Evolutionary conservation across 2,888 invertebrate species (phyloP).

Genomic region (Sclerodermus sp.): DNA sequence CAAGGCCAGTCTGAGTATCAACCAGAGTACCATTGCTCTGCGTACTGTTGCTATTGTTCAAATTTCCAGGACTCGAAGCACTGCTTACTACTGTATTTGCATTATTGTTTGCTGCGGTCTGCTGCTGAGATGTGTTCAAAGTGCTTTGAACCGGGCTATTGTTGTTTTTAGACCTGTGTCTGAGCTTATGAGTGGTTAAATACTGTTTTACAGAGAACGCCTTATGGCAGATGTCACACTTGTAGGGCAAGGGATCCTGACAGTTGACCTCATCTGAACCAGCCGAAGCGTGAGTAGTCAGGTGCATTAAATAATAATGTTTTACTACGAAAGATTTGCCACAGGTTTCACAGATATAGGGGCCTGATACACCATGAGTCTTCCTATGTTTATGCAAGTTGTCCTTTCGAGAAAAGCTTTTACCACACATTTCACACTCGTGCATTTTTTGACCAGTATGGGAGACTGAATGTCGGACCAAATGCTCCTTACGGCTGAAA

Average conservation of each 20-base stretch:
- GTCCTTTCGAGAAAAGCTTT: constrained; percentile 63
- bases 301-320: constrained; percentile 68
- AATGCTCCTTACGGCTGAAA: constrained; percentile 71
- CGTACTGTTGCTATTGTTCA: constrained; percentile 35
- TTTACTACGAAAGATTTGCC: constrained; percentile 69
- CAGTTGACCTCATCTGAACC: constrained; percentile 37
- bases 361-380: constrained; percentile 63
- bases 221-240: constrained; percentile 65
- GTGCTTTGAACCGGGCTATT: constrained; percentile 29
- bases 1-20: constrained; percentile 51
- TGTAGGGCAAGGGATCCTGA: constrained; percentile 58
- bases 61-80: constrained; percentile 25
- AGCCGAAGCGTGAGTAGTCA: constrained; percentile 58
- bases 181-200: constrained; percentile 64
- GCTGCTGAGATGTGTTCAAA: constrained; percentile 26
- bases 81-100: constrained; percentile 25
- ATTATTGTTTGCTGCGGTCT: constrained; percentile 26
- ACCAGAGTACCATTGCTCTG: constrained; percentile 43
- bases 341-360: constrained; percentile 68
- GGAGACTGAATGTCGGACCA: constrained; percentile 68
- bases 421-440: constrained; percentile 65
- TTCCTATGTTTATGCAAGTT: constrained; percentile 65
- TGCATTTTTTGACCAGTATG: constrained; percentile 72
- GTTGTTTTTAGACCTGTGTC: constrained; percentile 62
- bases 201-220: constrained; percentile 66